phyloP scores from a whole-genome alignment of 1,140 invertebrate species.

The Achroia grisella region DNA sequence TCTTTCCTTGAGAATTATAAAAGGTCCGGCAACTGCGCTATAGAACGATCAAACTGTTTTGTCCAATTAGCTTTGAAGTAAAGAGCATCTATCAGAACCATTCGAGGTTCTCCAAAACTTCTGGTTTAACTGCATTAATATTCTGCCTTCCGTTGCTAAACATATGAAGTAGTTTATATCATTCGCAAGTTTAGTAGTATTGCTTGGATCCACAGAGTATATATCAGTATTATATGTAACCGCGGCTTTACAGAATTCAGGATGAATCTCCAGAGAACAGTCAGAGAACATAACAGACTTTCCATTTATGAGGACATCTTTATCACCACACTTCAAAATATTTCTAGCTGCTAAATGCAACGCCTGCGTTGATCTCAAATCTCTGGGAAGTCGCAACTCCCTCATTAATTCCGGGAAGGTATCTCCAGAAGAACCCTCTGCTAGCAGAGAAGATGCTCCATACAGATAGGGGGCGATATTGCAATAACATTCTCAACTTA shows the following conservation, averaged over 20 bases:
- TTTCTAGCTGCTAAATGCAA: slow-evolving; percentile 36
- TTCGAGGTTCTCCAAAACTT: slow-evolving; percentile 69
- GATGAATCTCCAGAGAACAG: slow-evolving; percentile 34
- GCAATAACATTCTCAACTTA: slow-evolving; percentile 46
- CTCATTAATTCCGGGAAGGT: slow-evolving; percentile 66
- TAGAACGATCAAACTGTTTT: slow-evolving; percentile 75
- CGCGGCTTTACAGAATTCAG: slow-evolving; percentile 56
- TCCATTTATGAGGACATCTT: slow-evolving; percentile 39
- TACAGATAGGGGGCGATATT: slow-evolving; percentile 67
- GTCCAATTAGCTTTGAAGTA: slow-evolving; percentile 87
- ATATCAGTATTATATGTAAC: slow-evolving; percentile 43
- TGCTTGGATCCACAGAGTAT: slow-evolving; percentile 41
- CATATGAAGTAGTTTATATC: slow-evolving; percentile 62
- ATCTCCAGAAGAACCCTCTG: slow-evolving; percentile 68
- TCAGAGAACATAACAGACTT: slow-evolving; percentile 51
- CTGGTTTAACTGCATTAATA: slow-evolving; percentile 43
- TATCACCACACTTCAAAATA: slow-evolving; percentile 29
- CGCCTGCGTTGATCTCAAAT: slow-evolving; percentile 41
- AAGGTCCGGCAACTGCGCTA: slow-evolving; percentile 72
- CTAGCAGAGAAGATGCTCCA: slow-evolving; percentile 71
- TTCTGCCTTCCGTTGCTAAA: slow-evolving; percentile 47
- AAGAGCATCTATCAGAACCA: slow-evolving; percentile 81
- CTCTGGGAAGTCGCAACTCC: slow-evolving; percentile 53
- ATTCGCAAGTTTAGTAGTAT: slow-evolving; percentile 45
- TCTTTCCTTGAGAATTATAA: slow-evolving; percentile 65